Percentiles rank a stretch among this genome's conserved stretches.
These are phyloP conservation scores for Fistularia commersonii DNA, from an alignment of 2,797 vertebrate species.

Conservation along the genomic window DNA sequence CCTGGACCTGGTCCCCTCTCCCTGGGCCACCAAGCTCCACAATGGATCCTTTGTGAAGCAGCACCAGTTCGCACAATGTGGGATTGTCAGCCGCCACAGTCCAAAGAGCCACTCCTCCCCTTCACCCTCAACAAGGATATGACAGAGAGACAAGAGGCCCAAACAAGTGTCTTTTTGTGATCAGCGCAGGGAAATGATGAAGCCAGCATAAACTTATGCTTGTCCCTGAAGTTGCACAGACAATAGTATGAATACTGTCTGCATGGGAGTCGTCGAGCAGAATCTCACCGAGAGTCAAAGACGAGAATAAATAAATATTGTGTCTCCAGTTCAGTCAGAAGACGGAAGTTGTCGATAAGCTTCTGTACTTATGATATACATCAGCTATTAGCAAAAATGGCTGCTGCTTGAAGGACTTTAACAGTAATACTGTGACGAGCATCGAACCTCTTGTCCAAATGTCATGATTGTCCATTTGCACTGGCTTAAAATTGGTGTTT, in stretches of 20 bases:
- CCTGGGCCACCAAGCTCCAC: conserved; percentile 58
- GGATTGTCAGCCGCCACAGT: conserved; percentile 63
- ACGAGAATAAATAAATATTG: conserved; percentile 33
- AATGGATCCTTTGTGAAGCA: conserved; percentile 71
- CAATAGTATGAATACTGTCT: conserved; percentile 45
- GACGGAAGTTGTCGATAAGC: conserved; percentile 6
- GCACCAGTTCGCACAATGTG: conserved; percentile 65
- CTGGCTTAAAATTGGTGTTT: too few relatives aligned
- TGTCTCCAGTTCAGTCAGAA: conserved; percentile 20
- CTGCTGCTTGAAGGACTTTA: too few relatives aligned
- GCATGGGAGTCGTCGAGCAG: conserved; percentile 26
- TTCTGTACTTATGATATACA: neutral
- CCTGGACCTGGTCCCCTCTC: conserved; percentile 54
- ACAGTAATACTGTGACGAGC: too few relatives aligned
- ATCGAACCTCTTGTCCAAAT: too few relatives aligned
- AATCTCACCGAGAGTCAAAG: conserved; percentile 23
- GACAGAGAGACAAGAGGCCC: conserved; percentile 55
- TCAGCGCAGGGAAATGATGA: conserved; percentile 51
- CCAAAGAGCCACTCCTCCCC: conserved; percentile 59
- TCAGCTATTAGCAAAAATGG: too few relatives aligned
- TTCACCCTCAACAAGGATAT: conserved; percentile 63
- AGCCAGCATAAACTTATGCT: conserved; percentile 58
- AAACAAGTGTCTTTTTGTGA: conserved; percentile 65
- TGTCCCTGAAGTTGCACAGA: conserved; percentile 45
- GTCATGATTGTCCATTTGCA: too few relatives aligned